Conservation (phyloP, 92 coral and sea anemone genomes). For the Phenganax stokvisi region DNA sequence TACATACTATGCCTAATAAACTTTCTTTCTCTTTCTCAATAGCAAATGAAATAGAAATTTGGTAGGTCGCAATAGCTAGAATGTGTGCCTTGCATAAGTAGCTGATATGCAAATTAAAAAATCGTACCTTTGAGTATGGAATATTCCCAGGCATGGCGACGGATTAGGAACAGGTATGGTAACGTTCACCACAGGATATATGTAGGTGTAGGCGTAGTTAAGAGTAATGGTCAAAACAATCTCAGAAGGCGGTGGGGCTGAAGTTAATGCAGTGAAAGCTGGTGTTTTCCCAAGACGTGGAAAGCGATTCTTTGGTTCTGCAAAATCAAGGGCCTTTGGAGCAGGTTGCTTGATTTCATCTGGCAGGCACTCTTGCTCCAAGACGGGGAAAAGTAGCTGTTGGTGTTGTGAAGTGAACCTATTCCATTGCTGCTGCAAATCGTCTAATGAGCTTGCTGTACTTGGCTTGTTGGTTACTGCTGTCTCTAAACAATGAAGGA, state of each 20-base stretch:
- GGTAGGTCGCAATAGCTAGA: too few relatives aligned
- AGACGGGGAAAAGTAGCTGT: slow-evolving; percentile 1
- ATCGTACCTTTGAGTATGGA: not conserved
- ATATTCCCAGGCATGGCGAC: not conserved
- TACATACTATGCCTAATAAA: too few relatives aligned
- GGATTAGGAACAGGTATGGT: not conserved
- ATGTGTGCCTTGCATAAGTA: too few relatives aligned
- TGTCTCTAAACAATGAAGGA: not conserved
- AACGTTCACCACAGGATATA: not conserved
- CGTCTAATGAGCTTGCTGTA: not conserved
- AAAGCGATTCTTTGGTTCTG: not conserved
- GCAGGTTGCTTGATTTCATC: not conserved
- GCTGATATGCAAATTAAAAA: too few relatives aligned
- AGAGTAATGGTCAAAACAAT: not conserved
- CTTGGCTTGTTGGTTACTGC: not conserved
- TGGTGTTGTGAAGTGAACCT: not conserved
- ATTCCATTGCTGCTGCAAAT: not conserved
- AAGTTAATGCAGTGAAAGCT: not conserved
- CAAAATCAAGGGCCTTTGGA: not conserved
- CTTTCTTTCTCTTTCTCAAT: too few relatives aligned
- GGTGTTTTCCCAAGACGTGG: not conserved
- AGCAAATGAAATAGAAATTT: too few relatives aligned
- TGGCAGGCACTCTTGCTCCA: not conserved
- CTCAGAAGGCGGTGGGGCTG: not conserved
- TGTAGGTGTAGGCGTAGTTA: not conserved